Evolutionary conservation across 2,888 invertebrate genomes (phyloP).

Genomic region (Campoletis raptor): DNA sequence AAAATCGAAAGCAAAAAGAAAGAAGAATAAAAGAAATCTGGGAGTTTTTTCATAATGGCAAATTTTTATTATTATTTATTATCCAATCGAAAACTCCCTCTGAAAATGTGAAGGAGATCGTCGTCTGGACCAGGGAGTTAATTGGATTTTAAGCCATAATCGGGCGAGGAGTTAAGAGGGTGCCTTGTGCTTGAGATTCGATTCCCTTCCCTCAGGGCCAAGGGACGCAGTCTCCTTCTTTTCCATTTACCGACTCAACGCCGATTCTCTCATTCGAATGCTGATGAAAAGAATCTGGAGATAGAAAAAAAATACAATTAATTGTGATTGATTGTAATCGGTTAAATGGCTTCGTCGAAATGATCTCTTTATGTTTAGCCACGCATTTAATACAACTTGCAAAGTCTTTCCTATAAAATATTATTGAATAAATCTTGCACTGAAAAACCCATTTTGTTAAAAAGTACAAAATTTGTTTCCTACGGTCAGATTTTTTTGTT

Average conservation of each 20-base stretch:
- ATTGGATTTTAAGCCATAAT: conserved; percentile 60
- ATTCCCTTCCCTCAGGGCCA: conserved; percentile 23
- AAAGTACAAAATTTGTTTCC: too few species aligned
- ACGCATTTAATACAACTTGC: not conserved
- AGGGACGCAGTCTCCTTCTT: not conserved
- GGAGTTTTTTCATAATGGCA: conserved; percentile 37
- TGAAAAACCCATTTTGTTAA: too few species aligned
- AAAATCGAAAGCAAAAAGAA: not conserved
- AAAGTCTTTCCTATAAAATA: not conserved
- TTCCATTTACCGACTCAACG: conserved; percentile 4
- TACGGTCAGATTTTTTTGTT: too few species aligned
- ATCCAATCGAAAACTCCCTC: conserved; percentile 51
- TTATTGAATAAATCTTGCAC: not conserved
- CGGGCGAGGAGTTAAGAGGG: conserved; percentile 18
- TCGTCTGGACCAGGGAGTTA: conserved; percentile 52
- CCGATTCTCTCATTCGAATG: not conserved
- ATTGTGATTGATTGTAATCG: not conserved
- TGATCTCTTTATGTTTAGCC: not conserved
- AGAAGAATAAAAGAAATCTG: conserved; percentile 12
- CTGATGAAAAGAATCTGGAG: conserved; percentile 28
- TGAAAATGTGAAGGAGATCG: conserved; percentile 52
- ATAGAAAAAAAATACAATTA: conserved; percentile 1
- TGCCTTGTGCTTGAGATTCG: conserved; percentile 23
- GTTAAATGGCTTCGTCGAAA: not conserved
- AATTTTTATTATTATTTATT: conserved; percentile 53